phyloP scores from a whole-genome alignment of 2,113 vertebrate species.

The Hippolais icterina region DNA sequence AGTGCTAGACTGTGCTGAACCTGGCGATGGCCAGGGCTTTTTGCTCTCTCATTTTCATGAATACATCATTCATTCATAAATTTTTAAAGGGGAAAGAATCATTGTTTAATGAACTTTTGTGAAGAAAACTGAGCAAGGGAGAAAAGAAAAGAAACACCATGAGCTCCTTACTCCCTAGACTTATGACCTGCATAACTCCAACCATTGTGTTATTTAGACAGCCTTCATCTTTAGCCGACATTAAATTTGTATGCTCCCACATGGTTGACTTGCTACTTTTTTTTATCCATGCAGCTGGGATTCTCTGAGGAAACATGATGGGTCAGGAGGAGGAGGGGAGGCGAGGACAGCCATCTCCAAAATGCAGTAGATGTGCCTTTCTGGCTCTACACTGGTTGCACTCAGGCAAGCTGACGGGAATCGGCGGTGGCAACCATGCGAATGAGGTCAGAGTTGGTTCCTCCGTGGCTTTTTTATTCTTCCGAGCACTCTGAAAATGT shows the following conservation, averaged over 20 bases:
- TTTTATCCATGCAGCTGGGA: conserved; percentile 34
- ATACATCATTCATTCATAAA: not conserved
- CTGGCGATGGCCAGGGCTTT: not conserved
- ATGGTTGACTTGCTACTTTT: conserved; percentile 39
- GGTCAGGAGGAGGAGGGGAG: conserved; percentile 35
- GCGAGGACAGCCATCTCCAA: conserved; percentile 15
- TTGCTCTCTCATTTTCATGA: conserved; percentile 29
- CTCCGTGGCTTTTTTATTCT: conserved; percentile 22
- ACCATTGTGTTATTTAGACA: conserved; percentile 37
- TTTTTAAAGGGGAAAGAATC: conserved; percentile 25
- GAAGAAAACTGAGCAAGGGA: not conserved
- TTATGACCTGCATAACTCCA: conserved; percentile 39
- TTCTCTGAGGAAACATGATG: conserved; percentile 32
- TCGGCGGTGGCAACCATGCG: not conserved
- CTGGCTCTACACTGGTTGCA: not conserved
- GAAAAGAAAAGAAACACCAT: not conserved
- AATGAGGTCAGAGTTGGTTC: conserved; percentile 46
- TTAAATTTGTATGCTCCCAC: conserved; percentile 63
- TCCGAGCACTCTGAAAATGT: conserved; percentile 9
- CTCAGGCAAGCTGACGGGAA: conserved; percentile 19
- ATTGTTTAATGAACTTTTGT: conserved; percentile 57
- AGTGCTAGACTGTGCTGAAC: not conserved
- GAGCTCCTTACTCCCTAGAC: conserved; percentile 34
- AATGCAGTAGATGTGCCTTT: not conserved
- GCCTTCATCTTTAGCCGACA: conserved; percentile 26